Evolutionary conservation across 2,888 invertebrate genomes (phyloP), one percentile per base, ranked within the genome.

Genomic region (Papilio protenor): DNA sequence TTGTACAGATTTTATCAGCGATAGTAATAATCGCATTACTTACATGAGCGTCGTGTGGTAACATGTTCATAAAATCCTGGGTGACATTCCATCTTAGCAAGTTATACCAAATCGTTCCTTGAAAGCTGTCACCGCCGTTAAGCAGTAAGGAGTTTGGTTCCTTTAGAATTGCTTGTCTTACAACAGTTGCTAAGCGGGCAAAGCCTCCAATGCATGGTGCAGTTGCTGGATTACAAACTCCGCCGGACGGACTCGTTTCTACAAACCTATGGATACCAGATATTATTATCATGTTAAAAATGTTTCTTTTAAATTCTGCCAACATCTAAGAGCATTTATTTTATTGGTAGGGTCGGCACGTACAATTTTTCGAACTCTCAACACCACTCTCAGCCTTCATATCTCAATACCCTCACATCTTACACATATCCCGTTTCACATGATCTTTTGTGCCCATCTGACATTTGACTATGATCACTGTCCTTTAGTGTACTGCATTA

Each of bases 31-130:
- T 5, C 16, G 21, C 16, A 61, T 66, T 49, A 91, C 93, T 93
- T 90, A 97, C 97, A 94, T 97, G 96, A 1, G 96, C 98, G 86
- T 97, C 97, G 84, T 97, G 97, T 4, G 96, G 96, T 12, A 98
- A 86, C 87, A 96, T 94, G 85, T 98, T 98, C 92, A 98, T 96
- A 84, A 98, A 97, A 73, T 96, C 92, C 59, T 96, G 96, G 0
- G 97, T 97, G 1, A 97, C 97, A 81, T 96, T 96, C 97, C 97
- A 97, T 82, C 96, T 93, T 64, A 96, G 94, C 3, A 97, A 86
- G 80, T 96, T 96, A 86, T 97, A 98, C 97, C 97, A 98, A 6
- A 98, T 93, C 0, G 96, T 96, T 0, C 97, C 97, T 85, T 96
- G 96, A 85, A 95, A 97, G 85, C 95, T 95, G 85, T 97, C 97